These are phyloP conservation scores for Pseudomyrmex gracilis DNA, from an alignment of 1,140 invertebrate species.

Conservation along the genomic window DNA sequence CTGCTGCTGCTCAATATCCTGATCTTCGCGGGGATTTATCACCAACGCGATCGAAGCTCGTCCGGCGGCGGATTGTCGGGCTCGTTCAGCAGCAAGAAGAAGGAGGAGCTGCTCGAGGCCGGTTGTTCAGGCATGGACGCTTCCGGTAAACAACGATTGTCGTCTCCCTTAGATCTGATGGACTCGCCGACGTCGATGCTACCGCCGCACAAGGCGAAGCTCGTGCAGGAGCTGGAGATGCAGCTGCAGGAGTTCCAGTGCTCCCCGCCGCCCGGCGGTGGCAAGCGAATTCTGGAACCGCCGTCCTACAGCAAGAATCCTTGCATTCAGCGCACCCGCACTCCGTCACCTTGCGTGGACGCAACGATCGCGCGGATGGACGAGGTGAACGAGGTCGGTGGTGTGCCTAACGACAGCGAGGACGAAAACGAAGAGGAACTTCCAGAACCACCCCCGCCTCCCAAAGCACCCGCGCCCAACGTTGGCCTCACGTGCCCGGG, in stretches of 20 bases:
- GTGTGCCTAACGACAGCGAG: slow-evolving; percentile 84
- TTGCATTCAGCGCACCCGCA: slow-evolving; percentile 81
- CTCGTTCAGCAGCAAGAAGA: slow-evolving; percentile 88
- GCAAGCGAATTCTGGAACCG: slow-evolving; percentile 84
- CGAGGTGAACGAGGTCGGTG: slow-evolving; percentile 84
- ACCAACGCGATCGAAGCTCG: slow-evolving; percentile 91
- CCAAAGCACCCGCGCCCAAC: slow-evolving; percentile 85
- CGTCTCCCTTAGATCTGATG: slow-evolving; percentile 80
- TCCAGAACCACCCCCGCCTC: slow-evolving; percentile 90
- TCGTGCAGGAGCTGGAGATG: slow-evolving; percentile 89
- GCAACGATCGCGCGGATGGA: slow-evolving; percentile 85
- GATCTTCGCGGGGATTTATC: slow-evolving; percentile 97
- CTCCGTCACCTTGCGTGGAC: slow-evolving; percentile 85
- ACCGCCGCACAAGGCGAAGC: slow-evolving; percentile 87
- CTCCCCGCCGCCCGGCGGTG: slow-evolving; percentile 86
- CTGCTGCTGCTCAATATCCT: slow-evolving; percentile 95
- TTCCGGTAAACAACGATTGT: slow-evolving; percentile 87
- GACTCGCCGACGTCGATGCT: slow-evolving; percentile 85
- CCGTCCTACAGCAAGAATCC: slow-evolving; percentile 86
- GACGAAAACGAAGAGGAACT: slow-evolving; percentile 84
- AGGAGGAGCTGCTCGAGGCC: slow-evolving; percentile 90
- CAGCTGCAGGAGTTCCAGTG: slow-evolving; percentile 89
- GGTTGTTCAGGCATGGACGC: slow-evolving; percentile 89
- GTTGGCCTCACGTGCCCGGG: slow-evolving; percentile 84
- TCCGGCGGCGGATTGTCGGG: slow-evolving; percentile 77